These are phyloP conservation scores for Orgyia antiqua DNA, from an alignment of 2,888 invertebrate genomes.

Conservation along the genomic window DNA sequence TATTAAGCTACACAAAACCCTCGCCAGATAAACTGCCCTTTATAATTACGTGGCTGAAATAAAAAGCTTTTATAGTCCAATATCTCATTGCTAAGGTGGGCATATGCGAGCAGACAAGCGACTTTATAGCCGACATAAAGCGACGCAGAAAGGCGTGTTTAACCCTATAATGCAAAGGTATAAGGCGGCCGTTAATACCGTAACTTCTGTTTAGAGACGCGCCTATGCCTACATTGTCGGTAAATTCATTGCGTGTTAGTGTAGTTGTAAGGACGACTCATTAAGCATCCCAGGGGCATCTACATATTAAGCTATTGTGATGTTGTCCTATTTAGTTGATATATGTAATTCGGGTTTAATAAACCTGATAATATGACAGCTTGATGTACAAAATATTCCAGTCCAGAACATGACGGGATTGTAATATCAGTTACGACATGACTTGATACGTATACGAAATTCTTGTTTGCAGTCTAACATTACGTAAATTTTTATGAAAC, in stretches of 20 bases:
- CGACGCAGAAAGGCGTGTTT: slow-evolving; percentile 37
- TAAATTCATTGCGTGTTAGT: slow-evolving; percentile 52
- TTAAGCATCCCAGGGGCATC: slow-evolving; percentile 31
- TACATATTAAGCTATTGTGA: slow-evolving; percentile 33
- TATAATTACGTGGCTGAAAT: slow-evolving; percentile 31
- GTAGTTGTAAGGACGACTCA: slow-evolving; percentile 40
- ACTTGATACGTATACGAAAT: not conserved
- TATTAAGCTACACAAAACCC: slow-evolving; percentile 14
- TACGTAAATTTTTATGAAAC: not conserved
- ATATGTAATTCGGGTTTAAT: slow-evolving; percentile 33
- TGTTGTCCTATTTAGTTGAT: slow-evolving; percentile 28
- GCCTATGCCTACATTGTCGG: slow-evolving; percentile 47
- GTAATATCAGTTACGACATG: too few species aligned
- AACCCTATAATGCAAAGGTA: slow-evolving; percentile 36
- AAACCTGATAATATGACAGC: slow-evolving; percentile 19
- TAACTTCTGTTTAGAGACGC: slow-evolving; percentile 59
- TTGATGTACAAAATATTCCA: slow-evolving; percentile 21
- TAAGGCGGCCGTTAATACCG: slow-evolving; percentile 52
- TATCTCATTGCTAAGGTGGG: slow-evolving; percentile 45
- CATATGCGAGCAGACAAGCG: slow-evolving; percentile 39
- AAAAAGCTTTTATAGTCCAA: slow-evolving; percentile 40
- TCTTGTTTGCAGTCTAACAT: not conserved
- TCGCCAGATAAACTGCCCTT: slow-evolving; percentile 14
- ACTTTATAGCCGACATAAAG: slow-evolving; percentile 59
- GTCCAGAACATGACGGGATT: not conserved